Conservation (phyloP, 2,797 vertebrate genomes). For the Chloroceryle inda region DNA sequence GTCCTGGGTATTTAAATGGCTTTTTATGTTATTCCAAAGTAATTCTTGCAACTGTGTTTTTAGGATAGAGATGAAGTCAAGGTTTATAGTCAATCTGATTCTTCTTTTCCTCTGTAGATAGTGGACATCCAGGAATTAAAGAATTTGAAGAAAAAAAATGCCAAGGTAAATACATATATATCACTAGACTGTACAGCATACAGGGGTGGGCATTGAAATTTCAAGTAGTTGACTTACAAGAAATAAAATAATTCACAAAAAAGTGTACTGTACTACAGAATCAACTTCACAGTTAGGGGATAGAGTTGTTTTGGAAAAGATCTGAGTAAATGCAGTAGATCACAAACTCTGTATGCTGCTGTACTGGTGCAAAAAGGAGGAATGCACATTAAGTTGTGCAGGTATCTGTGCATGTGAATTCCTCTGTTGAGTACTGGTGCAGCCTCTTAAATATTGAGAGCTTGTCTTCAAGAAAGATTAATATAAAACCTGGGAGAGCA, state of each 20-base stretch:
- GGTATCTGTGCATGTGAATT: not conserved
- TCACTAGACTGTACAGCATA: not conserved
- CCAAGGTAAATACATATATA: constrained; percentile 71
- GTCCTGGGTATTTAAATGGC: not conserved
- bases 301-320: not conserved
- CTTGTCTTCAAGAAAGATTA: not conserved
- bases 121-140: constrained; percentile 65
- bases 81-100: not conserved
- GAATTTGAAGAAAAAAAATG: constrained; percentile 75
- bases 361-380: not conserved
- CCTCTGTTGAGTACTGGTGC: not conserved
- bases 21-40: not conserved
- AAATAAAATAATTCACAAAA: not conserved
- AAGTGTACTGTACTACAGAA: not conserved
- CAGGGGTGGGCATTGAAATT: not conserved
- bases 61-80: not conserved
- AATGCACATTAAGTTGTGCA: not conserved
- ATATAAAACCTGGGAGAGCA: not conserved
- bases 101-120: constrained; percentile 70
- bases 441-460: not conserved
- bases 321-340: not conserved
- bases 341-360: not conserved
- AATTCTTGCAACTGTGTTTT: not conserved
- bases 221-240: not conserved
- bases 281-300: not conserved